These are phyloP conservation scores for Sphecodes monilicornis DNA, from an alignment of 2,888 invertebrate species.

Conservation along the genomic window DNA sequence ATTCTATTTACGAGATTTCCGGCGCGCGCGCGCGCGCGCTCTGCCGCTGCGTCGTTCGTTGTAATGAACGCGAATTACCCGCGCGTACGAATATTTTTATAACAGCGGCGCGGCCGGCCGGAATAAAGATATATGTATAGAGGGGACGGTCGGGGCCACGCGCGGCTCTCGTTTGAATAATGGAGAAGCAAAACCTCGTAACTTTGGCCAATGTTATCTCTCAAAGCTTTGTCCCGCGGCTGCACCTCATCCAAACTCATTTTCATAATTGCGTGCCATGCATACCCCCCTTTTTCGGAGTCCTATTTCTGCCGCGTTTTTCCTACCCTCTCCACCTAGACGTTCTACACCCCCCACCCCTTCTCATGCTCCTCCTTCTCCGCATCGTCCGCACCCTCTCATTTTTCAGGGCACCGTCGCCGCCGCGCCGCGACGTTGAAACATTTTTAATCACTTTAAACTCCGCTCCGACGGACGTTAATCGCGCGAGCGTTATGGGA, in stretches of 20 bases:
- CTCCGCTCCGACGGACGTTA: constrained; percentile 48
- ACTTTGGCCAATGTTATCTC: constrained; percentile 75
- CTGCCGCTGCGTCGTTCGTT: constrained; percentile 18
- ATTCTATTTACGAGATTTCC: constrained; percentile 52
- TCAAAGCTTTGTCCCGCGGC: constrained; percentile 72
- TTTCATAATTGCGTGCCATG: constrained; percentile 72
- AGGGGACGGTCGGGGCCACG: constrained; percentile 40
- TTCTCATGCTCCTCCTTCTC: not conserved
- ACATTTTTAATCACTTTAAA: constrained; percentile 72
- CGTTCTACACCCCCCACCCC: not conserved
- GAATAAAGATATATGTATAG: constrained; percentile 61
- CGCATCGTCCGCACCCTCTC: constrained; percentile 31
- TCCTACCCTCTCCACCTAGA: constrained; percentile 20
- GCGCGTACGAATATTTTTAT: constrained; percentile 57
- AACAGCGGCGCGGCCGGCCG: constrained; percentile 37
- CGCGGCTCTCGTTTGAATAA: constrained; percentile 71
- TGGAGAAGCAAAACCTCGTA: constrained; percentile 73
- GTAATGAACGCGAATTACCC: constrained; percentile 67
- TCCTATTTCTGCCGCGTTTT: constrained; percentile 58
- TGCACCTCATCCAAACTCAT: constrained; percentile 71
- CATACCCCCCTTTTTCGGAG: constrained; percentile 59
- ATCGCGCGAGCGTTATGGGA: constrained; percentile 34
- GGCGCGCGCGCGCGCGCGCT: not conserved
- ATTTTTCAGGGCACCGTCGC: constrained; percentile 30
- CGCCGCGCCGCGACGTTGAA: constrained; percentile 48